phyloP scores from a whole-genome alignment of 2,113 vertebrate species.

The Chloroceryle aenea region DNA sequence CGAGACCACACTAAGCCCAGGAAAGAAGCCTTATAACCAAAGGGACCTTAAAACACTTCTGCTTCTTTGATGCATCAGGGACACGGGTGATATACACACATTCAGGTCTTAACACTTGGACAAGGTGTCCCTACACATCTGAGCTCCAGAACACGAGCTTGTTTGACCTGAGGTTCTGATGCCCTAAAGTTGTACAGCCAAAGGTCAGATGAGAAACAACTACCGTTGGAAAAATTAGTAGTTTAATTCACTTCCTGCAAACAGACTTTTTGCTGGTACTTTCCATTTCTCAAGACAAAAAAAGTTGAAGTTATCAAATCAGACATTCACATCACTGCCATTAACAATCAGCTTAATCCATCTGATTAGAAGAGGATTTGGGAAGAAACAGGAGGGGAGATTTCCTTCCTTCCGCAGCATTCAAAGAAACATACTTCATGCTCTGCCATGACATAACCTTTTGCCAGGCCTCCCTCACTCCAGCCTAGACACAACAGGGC shows the following conservation, averaged over 20 bases:
- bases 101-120: not conserved
- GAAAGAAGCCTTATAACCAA: not conserved
- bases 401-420: not conserved
- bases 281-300: not conserved
- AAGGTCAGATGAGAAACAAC: not conserved
- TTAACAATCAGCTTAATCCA: not conserved
- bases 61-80: not conserved
- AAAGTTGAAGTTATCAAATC: not conserved
- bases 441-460: not conserved
- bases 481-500: not conserved
- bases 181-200: not conserved
- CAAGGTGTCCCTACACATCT: not conserved
- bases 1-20: not conserved
- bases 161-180: not conserved
- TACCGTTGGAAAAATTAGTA: not conserved
- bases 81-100: accelerated
- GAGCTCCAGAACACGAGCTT: not conserved
- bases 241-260: not conserved
- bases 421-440: not conserved
- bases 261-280: not conserved
- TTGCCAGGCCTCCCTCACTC: not conserved
- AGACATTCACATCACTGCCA: not conserved
- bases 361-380: not conserved
- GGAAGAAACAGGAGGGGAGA: not conserved
- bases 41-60: not conserved